Conservation (phyloP, 1,140 invertebrate genomes). For the Plodia interpunctella region DNA sequence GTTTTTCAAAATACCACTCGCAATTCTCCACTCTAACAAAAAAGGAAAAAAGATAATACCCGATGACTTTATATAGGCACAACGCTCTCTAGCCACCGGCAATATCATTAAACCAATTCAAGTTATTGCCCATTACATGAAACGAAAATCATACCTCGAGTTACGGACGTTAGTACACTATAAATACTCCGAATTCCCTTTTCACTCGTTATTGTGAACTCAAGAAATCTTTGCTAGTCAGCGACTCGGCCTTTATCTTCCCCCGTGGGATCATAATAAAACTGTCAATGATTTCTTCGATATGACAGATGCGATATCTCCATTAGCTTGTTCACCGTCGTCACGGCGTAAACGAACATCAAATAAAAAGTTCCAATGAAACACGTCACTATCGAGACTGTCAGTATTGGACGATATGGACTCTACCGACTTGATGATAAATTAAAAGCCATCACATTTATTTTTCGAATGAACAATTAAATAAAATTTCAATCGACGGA, state of each 20-base stretch:
- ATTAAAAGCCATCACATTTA: slow-evolving; percentile 74
- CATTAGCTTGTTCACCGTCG: slow-evolving; percentile 57
- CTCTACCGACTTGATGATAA: slow-evolving; percentile 54
- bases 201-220: not conserved
- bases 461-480: slow-evolving; percentile 65
- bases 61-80: slow-evolving; percentile 21
- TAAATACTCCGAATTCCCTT: not conserved
- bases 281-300: slow-evolving; percentile 63
- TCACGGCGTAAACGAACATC: slow-evolving; percentile 46
- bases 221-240: slow-evolving; percentile 10
- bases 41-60: slow-evolving; percentile 24
- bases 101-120: slow-evolving; percentile 9
- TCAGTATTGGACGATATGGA: slow-evolving; percentile 28
- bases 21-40: slow-evolving; percentile 20
- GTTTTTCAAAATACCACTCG: slow-evolving; percentile 28
- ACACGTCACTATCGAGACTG: slow-evolving; percentile 45
- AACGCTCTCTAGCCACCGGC: not conserved
- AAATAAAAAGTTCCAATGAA: slow-evolving; percentile 54
- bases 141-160: slow-evolving; percentile 4
- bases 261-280: slow-evolving; percentile 61
- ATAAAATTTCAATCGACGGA: slow-evolving; percentile 70
- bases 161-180: not conserved
- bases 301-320: slow-evolving; percentile 69
- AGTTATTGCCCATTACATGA: not conserved
- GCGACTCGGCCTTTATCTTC: slow-evolving; percentile 41